Percentiles rank a stretch among this genome's conserved stretches.
Conservation (phyloP, 1,140 invertebrate species). For the Mercenaria mercenaria region DNA sequence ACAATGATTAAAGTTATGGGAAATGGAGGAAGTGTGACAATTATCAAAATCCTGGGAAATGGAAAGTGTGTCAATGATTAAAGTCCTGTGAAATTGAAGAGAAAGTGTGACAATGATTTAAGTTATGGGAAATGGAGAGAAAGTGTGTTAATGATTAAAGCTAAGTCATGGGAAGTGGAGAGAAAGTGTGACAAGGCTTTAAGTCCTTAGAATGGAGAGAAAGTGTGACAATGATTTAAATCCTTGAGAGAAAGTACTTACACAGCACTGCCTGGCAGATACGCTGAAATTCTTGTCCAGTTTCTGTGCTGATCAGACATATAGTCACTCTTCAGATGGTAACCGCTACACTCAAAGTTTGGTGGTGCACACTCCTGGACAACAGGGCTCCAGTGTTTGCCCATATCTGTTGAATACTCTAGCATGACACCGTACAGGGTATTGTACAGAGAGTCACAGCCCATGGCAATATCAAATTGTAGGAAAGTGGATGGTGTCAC, state of each 20-base stretch:
- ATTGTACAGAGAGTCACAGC: conserved; percentile 82
- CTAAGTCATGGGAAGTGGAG: too few relatives aligned
- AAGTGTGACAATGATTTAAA: too few relatives aligned
- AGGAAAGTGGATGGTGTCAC: conserved; percentile 85
- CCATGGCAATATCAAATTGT: conserved; percentile 86
- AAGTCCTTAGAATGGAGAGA: too few relatives aligned
- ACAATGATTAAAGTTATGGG: too few relatives aligned
- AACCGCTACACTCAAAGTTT: conserved; percentile 85
- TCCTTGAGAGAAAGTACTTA: conserved; percentile 74
- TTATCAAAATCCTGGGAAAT: too few relatives aligned
- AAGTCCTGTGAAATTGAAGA: too few relatives aligned
- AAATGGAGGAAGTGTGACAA: too few relatives aligned
- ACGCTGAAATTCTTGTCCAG: conserved; percentile 86
- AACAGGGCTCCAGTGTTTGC: conserved; percentile 85
- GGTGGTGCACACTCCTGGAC: conserved; percentile 85
- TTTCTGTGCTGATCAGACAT: conserved; percentile 84
- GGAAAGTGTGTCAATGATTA: too few relatives aligned
- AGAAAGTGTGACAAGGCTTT: too few relatives aligned
- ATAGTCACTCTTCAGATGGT: conserved; percentile 85
- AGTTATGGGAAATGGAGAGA: too few relatives aligned
- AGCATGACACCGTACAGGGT: conserved; percentile 81
- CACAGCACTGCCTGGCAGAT: conserved; percentile 84
- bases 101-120: too few relatives aligned
- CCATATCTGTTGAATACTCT: conserved; percentile 86
- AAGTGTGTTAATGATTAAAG: too few relatives aligned